Evolutionary conservation across 2,888 invertebrate species (phyloP).

Genomic region (Mesochorus sp.): DNA sequence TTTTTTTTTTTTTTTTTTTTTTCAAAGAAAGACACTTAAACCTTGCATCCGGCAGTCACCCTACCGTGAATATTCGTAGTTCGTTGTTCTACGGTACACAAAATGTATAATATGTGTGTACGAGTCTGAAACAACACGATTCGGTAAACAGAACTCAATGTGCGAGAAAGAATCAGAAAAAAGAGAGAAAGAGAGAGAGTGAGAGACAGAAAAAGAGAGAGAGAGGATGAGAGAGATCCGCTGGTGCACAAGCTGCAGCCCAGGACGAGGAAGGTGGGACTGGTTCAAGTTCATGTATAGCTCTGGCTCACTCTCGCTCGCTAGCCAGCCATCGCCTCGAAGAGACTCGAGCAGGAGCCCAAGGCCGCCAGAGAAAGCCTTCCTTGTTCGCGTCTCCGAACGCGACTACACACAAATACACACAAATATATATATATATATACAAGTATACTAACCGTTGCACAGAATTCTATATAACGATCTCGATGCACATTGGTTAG

Average conservation of each 20-base stretch:
- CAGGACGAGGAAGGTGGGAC: slow-evolving; percentile 71
- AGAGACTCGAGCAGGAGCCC: slow-evolving; percentile 73
- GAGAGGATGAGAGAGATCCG: slow-evolving; percentile 48
- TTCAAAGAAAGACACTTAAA: background rate
- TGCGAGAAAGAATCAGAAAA: background rate
- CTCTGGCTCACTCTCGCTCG: slow-evolving; percentile 55
- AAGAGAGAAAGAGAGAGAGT: slow-evolving; percentile 14
- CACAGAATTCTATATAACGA: background rate
- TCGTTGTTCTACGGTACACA: background rate
- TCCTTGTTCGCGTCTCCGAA: slow-evolving; percentile 70
- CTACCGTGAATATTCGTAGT: too few relatives aligned
- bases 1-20: background rate
- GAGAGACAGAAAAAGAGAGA: slow-evolving; percentile 12
- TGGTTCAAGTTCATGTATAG: slow-evolving; percentile 78
- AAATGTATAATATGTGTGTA: background rate
- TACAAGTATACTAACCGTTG: background rate
- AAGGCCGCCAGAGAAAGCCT: slow-evolving; percentile 78
- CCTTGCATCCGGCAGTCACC: too few relatives aligned
- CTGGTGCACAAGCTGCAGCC: slow-evolving; percentile 40
- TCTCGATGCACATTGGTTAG: background rate
- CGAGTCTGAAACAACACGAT: slow-evolving; percentile 12
- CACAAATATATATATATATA: slow-evolving; percentile 6
- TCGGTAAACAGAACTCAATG: slow-evolving; percentile 21
- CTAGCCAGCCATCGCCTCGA: slow-evolving; percentile 56
- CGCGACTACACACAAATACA: slow-evolving; percentile 42